Percentiles rank a stretch among this genome's conserved stretches.
phyloP scores from a whole-genome alignment of 2,888 invertebrate genomes.

The Acronicta alni region DNA sequence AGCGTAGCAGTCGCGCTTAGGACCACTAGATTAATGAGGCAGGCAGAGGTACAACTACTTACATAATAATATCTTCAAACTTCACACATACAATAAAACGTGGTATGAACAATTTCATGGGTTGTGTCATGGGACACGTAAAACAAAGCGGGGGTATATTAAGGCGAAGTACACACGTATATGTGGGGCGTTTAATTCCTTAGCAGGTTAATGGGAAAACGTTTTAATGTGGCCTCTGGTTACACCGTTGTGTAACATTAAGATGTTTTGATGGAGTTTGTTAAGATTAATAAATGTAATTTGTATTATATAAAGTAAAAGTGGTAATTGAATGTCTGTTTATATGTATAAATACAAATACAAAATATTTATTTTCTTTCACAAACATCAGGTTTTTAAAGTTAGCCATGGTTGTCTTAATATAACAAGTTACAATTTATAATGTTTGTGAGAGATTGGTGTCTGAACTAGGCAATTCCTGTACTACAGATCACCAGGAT shows the following conservation, averaged over 20 bases:
- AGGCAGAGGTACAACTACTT: neutral
- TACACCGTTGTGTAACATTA: constrained; percentile 52
- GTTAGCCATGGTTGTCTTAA: too few relatives aligned
- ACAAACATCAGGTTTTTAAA: too few relatives aligned
- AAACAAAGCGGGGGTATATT: constrained; percentile 43
- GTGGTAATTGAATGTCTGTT: too few relatives aligned
- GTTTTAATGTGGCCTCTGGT: constrained; percentile 53
- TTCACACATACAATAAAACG: constrained; percentile 1
- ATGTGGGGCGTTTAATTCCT: constrained; percentile 65
- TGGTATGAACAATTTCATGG: constrained; percentile 27
- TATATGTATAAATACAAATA: too few relatives aligned
- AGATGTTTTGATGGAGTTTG: neutral
- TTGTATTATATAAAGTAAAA: too few relatives aligned
- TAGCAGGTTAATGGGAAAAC: constrained; percentile 70
- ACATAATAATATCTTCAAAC: constrained; percentile 2
- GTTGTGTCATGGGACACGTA: constrained; percentile 29
- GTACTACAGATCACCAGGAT: too few relatives aligned
- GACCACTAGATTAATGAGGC: too few relatives aligned
- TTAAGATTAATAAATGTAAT: neutral
- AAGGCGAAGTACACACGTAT: constrained; percentile 35
- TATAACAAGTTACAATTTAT: too few relatives aligned
- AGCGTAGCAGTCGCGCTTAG: too few relatives aligned
- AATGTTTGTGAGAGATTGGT: too few relatives aligned
- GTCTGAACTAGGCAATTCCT: too few relatives aligned
- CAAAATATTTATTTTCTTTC: too few relatives aligned